Evolutionary conservation across 2,113 vertebrate genomes (phyloP).

Genomic region (Dipodomys ordii): DNA sequence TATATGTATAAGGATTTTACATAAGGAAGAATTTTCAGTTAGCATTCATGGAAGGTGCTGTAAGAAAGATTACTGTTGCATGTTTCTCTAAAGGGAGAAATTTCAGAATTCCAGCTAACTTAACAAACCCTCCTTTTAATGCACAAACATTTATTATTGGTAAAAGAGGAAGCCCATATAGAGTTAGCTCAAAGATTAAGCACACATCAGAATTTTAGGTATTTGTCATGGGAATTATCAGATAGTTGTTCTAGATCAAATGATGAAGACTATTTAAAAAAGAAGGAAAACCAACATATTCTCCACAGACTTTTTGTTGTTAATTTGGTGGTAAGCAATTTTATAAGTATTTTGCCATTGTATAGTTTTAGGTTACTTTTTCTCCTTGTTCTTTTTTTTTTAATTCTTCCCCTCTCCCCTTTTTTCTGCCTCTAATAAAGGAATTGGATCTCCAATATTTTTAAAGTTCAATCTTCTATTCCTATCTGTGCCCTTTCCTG

Average conservation of each 20-base stretch:
- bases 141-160: constrained; percentile 36
- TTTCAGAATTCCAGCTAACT: constrained; percentile 10
- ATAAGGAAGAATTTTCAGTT: background rate
- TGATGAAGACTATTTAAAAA: constrained; percentile 4
- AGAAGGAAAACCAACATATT: background rate
- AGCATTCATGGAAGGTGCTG: background rate
- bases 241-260: background rate
- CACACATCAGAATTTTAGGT: background rate
- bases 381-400: too few relatives aligned
- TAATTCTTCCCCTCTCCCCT: too few relatives aligned
- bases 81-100: constrained; percentile 7
- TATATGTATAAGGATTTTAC: background rate
- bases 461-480: too few relatives aligned
- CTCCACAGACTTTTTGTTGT: background rate
- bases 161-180: background rate
- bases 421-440: too few relatives aligned
- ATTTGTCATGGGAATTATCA: constrained; percentile 9
- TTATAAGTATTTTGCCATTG: background rate
- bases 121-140: background rate
- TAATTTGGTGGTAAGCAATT: background rate
- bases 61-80: background rate
- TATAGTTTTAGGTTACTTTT: constrained; percentile 20
- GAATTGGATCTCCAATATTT: too few relatives aligned
- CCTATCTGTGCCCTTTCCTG: too few relatives aligned
- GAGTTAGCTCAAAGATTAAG: background rate